These are phyloP conservation scores for Drosophila kurseongensis DNA, from an alignment of 1,140 invertebrate genomes.

Conservation along the genomic window DNA sequence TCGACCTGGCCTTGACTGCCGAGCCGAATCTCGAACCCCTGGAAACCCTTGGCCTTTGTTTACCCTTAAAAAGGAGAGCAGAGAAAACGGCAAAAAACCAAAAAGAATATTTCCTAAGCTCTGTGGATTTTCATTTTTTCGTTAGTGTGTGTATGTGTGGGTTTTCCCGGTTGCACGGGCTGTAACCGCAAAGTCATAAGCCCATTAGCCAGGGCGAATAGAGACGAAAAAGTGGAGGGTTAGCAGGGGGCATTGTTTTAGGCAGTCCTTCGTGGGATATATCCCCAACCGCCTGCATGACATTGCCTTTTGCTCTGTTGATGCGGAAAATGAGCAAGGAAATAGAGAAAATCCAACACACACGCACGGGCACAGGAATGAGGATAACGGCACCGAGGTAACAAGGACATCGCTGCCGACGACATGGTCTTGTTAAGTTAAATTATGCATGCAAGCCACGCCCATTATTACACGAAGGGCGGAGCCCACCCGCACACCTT, in stretches of 20 bases:
- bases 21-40: conserved; percentile 30
- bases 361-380: conserved; percentile 11
- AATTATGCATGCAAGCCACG: conserved; percentile 77
- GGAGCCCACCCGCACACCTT: conserved; percentile 37
- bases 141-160: conserved; percentile 6
- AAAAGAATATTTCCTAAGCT: conserved; percentile 48
- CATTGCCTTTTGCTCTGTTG: conserved; percentile 73
- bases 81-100: conserved; percentile 20
- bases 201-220: conserved; percentile 59
- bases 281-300: conserved; percentile 31
- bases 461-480: conserved; percentile 34
- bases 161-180: conserved; percentile 38
- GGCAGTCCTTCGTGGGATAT: conserved; percentile 42
- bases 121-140: conserved; percentile 34
- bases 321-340: conserved; percentile 79
- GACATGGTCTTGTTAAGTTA: conserved; percentile 78
- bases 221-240: neutral
- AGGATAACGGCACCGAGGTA: conserved; percentile 52
- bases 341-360: conserved; percentile 54
- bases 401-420: conserved; percentile 57
- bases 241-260: conserved; percentile 53
- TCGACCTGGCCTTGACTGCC: conserved; percentile 58
- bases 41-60: conserved; percentile 64
- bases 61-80: conserved; percentile 32
- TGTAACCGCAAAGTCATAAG: conserved; percentile 79